phyloP scores from a whole-genome alignment of 2,797 vertebrate species.

The Lacerta agilis region DNA sequence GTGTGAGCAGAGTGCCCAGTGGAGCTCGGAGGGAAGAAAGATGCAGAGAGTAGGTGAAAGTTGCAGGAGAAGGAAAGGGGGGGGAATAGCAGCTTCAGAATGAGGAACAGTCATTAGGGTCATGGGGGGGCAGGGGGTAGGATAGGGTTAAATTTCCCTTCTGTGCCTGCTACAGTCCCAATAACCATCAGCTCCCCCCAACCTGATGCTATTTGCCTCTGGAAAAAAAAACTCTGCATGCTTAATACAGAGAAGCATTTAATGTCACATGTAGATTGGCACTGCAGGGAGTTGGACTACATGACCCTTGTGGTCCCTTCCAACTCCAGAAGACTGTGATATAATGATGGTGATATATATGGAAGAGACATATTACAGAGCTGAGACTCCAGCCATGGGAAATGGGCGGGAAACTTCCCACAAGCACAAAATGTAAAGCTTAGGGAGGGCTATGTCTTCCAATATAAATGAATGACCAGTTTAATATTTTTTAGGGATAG shows the following conservation, averaged over 20 bases:
- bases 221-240: not conserved
- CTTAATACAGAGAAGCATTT: not conserved
- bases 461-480: not conserved
- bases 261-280: not conserved
- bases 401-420: not conserved
- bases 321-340: too few species aligned
- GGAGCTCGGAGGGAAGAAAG: too few species aligned
- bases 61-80: too few species aligned
- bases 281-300: too few species aligned
- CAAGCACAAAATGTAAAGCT: not conserved
- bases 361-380: not conserved
- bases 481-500: not conserved
- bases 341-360: not conserved
- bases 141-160: too few species aligned
- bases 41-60: too few species aligned
- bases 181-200: not conserved
- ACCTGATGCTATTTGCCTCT: not conserved
- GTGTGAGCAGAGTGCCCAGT: too few species aligned
- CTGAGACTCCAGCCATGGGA: not conserved
- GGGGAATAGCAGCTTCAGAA: not conserved
- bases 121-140: not conserved
- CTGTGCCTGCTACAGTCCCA: not conserved
- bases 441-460: not conserved
- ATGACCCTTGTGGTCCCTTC: too few species aligned
- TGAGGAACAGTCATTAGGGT: not conserved